phyloP scores from a whole-genome alignment of 1,140 invertebrate genomes.

The Dolichoris vasculosae region DNA sequence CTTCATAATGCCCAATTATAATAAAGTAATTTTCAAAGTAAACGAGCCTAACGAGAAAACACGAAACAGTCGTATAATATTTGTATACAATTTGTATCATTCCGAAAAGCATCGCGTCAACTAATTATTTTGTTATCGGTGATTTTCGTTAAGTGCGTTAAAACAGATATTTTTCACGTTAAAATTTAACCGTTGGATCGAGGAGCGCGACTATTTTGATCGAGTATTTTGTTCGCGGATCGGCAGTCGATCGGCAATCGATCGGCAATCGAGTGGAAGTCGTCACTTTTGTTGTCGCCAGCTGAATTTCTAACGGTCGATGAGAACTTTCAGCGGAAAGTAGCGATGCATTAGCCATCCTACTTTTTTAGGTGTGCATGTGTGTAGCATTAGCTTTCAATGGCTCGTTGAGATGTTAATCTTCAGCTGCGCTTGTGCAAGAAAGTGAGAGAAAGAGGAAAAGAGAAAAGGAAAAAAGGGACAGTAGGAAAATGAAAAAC shows the following conservation, averaged over 20 bases:
- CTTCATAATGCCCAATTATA: slow-evolving; percentile 52
- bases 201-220: too few species aligned
- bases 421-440: neutral
- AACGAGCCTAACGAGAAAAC: slow-evolving; percentile 35
- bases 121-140: slow-evolving; percentile 7
- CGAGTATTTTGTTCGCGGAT: too few species aligned
- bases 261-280: too few species aligned
- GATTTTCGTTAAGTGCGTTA: neutral
- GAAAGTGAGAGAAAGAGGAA: neutral
- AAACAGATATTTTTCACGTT: neutral
- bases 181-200: too few species aligned
- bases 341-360: neutral
- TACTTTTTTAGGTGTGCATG: neutral
- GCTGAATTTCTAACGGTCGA: slow-evolving; percentile 2
- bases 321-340: neutral
- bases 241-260: too few species aligned
- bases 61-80: neutral
- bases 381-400: slow-evolving; percentile 10
- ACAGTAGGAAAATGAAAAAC: neutral
- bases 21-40: slow-evolving; percentile 54
- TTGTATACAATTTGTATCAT: too few species aligned
- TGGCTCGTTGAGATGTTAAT: neutral
- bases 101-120: neutral
- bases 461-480: neutral
- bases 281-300: neutral